Conservation (phyloP, 2,888 invertebrate genomes). For the Oscheius myriophilus region DNA sequence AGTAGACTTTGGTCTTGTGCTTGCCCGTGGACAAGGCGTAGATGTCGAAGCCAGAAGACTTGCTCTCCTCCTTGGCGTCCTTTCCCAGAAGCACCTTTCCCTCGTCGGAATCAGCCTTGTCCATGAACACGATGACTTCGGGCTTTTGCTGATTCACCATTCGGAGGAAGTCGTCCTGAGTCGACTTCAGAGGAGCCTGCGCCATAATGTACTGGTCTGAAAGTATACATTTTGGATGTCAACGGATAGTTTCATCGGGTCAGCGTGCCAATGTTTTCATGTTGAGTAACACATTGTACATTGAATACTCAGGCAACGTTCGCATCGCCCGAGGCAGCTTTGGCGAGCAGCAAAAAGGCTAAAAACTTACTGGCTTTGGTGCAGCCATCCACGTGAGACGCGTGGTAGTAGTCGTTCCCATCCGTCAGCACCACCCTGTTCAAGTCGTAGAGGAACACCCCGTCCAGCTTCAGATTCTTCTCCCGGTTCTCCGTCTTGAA, state of each 20-base stretch:
- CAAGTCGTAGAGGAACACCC: slow-evolving; percentile 9
- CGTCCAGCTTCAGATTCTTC: slow-evolving; percentile 34
- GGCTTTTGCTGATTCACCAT: slow-evolving; percentile 9
- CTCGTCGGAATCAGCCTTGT: neutral
- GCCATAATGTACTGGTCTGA: slow-evolving; percentile 41
- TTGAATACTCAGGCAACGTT: too few species aligned
- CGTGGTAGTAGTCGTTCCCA: slow-evolving; percentile 10
- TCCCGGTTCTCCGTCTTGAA: slow-evolving; percentile 36
- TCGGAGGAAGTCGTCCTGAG: slow-evolving; percentile 9
- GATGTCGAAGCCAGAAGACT: too few species aligned
- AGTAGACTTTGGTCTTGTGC: slow-evolving; percentile 6
- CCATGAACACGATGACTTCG: slow-evolving; percentile 2
- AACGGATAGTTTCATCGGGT: too few species aligned
- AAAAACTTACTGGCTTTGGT: slow-evolving; percentile 12
- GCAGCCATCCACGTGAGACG: slow-evolving; percentile 7
- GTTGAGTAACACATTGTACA: too few species aligned
- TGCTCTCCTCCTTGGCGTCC: neutral
- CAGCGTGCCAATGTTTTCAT: too few species aligned
- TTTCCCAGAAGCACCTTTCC: slow-evolving; percentile 7
- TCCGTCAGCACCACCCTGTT: slow-evolving; percentile 1
- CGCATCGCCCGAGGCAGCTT: too few species aligned
- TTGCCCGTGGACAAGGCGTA: too few species aligned
- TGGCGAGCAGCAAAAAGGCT: too few species aligned
- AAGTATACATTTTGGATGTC: neutral
- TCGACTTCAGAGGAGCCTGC: slow-evolving; percentile 33